Evolutionary conservation across 1,140 invertebrate genomes (phyloP).

Genomic region (Wasmannia auropunctata): DNA sequence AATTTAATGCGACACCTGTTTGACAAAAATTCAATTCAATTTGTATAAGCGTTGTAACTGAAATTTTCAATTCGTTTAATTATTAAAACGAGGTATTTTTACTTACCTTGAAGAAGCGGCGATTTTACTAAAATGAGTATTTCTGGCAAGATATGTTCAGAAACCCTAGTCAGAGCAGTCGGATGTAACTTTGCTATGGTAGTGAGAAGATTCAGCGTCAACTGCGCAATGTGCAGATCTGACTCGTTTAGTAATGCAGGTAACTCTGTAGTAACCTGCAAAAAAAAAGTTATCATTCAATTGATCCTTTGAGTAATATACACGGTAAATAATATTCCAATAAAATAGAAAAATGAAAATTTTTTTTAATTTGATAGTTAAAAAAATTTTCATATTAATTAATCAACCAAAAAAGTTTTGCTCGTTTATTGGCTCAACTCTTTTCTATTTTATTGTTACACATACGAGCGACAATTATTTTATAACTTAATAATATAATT

Average conservation of each 20-base stretch:
- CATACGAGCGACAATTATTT: too few relatives aligned
- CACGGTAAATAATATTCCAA: too few relatives aligned
- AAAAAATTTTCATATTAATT: too few relatives aligned
- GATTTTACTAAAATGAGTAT: conserved; percentile 95
- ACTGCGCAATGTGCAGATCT: conserved; percentile 98
- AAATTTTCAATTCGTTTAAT: neutral
- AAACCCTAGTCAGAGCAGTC: conserved; percentile 88
- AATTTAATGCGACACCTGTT: conserved; percentile 92
- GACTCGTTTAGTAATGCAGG: conserved; percentile 96
- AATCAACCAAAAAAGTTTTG: too few relatives aligned
- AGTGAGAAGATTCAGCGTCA: conserved; percentile 92
- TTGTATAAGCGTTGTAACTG: neutral
- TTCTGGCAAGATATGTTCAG: conserved; percentile 92
- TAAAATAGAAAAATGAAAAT: too few relatives aligned
- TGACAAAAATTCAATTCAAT: neutral
- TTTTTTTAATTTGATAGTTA: too few relatives aligned
- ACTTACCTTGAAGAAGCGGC: conserved; percentile 94
- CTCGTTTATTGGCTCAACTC: too few relatives aligned
- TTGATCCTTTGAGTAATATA: neutral
- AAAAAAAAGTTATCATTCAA: neutral
- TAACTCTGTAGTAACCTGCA: conserved; percentile 91
- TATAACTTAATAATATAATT: too few relatives aligned
- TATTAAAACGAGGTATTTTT: neutral
- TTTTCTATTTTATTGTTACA: too few relatives aligned
- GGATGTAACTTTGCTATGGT: conserved; percentile 91